phyloP scores from a whole-genome alignment of 2,797 vertebrate genomes.

The Fundulus diaphanus region DNA sequence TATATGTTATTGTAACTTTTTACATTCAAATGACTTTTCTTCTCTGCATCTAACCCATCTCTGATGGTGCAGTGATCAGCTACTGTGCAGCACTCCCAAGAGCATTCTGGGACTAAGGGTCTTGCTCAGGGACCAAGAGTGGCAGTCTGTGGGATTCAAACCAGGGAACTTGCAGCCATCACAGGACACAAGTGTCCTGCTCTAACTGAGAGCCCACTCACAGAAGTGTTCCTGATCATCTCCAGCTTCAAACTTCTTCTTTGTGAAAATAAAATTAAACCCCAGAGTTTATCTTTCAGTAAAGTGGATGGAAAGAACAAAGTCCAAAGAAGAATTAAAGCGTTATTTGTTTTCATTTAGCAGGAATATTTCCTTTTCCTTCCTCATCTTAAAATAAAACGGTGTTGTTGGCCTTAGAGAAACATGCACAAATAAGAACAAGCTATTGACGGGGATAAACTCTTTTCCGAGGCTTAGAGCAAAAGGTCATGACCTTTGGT shows the following conservation, averaged over 20 bases:
- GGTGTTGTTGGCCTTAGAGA: neutral
- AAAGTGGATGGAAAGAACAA: neutral
- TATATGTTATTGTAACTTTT: no score
- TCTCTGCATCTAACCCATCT: no score
- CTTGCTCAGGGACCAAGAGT: no score
- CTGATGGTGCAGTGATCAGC: no score
- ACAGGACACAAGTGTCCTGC: no score
- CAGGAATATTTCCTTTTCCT: neutral
- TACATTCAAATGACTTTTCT: no score
- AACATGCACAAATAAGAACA: neutral
- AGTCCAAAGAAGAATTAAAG: neutral
- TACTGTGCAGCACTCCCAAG: no score
- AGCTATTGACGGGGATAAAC: neutral
- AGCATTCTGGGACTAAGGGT: no score
- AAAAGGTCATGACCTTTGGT: constrained; percentile 32
- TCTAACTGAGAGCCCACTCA: no score
- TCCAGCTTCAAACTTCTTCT: neutral
- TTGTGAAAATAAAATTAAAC: neutral
- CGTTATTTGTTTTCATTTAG: neutral
- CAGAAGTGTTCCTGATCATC: no score
- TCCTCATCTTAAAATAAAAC: neutral
- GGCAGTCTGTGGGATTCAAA: no score
- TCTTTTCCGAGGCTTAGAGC: constrained; percentile 14
- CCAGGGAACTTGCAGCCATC: no score
- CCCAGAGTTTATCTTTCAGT: neutral